Base-by-base conservation (phyloP, 2,113 vertebrate species). In the Gracilinanus agilis region DNA sequence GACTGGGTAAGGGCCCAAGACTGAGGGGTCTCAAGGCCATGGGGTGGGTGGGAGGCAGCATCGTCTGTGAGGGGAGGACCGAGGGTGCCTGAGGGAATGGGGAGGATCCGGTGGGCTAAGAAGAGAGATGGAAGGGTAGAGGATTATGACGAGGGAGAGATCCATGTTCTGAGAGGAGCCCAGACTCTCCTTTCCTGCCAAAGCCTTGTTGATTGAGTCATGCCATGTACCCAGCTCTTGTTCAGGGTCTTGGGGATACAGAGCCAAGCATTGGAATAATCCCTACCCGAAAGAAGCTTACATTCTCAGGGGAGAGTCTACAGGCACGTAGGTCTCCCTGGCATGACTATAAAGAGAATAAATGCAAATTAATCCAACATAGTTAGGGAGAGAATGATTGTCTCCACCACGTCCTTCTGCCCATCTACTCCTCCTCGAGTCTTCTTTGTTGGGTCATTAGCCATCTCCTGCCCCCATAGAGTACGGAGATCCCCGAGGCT, bases 1-100 rank as follows among this genome's bases (percentile, higher is more conserved):
- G 99, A 99, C 93, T 99, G 99, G 99, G 99, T 99, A 97, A 96
- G 96, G 93, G 44, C 24, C 34, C 8, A 91, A 95, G 90, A 13
- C 0, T 25, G 21, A 44, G 24, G 40, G 40, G 49, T 49, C 49
- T 49, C 49, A 49, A 49, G 5, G n/a, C n/a, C 49, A 49, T 5
- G 2, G 24, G 25, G 9, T 7, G 9, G 8, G 40, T 29, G 25
- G 58, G 9, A 0, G 27, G 27, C 24, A 24, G 55, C 53, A 90
- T 34, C 12, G 53, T 16, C 11, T 49, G 88, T 12, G 40, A 44
- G 12, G 23, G 75, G 4, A 55, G 93, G n/a, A 94, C 89, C 88
- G 40, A 61, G 90, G 29, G 89, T 75, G 54, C 44, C 88, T 12
- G 21, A 34, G 27, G 53, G 27, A 27, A 9, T 23, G n/a, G 54